Evolutionary conservation across 2,113 vertebrate genomes (phyloP), one percentile per base, ranked within the genome.

Genomic region (Vombatus ursinus): DNA sequence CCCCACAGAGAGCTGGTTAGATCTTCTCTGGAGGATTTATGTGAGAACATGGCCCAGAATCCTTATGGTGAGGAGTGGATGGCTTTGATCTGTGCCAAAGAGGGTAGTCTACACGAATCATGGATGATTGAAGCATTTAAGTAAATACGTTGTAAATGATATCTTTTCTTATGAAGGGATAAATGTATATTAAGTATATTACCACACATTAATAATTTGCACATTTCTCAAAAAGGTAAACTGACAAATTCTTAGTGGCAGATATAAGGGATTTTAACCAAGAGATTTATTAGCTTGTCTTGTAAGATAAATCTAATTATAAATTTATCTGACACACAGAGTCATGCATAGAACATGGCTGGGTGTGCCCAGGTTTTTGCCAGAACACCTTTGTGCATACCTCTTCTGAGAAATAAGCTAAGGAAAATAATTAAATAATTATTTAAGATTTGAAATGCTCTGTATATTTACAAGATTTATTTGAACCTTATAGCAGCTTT

Each of bases 51-150:
- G 25, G 37, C 31, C 31, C 3, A 19, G 61, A 77, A 77, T 77
- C 61, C 26, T 37, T 77, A n/a, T n/a, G 14, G 16, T n/a, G 61
- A n/a, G 61, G 5, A n/a, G 37, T n/a, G 16, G 61, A n/a, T n/a
- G 14, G 37, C 61, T 77, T 19, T 37, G 61, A n/a, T n/a, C 37
- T 77, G 31, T 77, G 16, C 37, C 61, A 77, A 77, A 77, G 37
- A 0, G 5, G 37, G 37, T 5, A n/a, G 37, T n/a, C n/a, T 4
- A n/a, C 3, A n/a, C 0, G 11, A 5, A 37, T 68, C 31, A 68
- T 68, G 31, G 61, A 68, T 37, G 57, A 61, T 61, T 68, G 14
- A 77, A 77, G 37, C 37, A 77, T 77, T 19, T 77, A n/a, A 57
- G 25, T 25, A 57, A 68, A 19, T n/a, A n/a, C n/a, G n/a, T 91